A percentile compares a stretch with the other conserved stretches of the same genome.
Evolutionary conservation across 2,797 vertebrate genomes (phyloP).

Genomic region (Protosalanx chinensis): DNA sequence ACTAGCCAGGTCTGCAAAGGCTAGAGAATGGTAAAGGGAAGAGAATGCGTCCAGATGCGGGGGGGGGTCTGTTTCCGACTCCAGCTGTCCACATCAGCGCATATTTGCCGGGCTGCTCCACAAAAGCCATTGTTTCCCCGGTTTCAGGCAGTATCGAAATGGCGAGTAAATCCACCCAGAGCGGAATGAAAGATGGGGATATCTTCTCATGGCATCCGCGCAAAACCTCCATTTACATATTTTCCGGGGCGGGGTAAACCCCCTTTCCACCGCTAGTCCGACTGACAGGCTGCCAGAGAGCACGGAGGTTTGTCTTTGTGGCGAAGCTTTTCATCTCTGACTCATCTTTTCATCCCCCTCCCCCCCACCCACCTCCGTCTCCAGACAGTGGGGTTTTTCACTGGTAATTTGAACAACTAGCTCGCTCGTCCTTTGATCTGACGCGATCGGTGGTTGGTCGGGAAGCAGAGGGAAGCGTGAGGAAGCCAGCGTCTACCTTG

Average conservation of each 20-base stretch:
- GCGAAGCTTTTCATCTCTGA: conserved; percentile 14
- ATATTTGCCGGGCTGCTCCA: too few species aligned
- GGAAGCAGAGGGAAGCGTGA: background rate
- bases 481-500: background rate
- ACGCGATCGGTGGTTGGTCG: conserved; percentile 34
- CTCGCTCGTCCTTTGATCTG: conserved; percentile 33
- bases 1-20: too few species aligned
- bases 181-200: conserved; percentile 31
- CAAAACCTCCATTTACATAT: conserved; percentile 50
- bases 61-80: too few species aligned
- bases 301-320: conserved; percentile 4
- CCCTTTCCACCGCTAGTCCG: conserved; percentile 23
- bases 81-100: too few species aligned
- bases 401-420: conserved; percentile 37
- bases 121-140: too few species aligned
- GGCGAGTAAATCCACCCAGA: conserved; percentile 19
- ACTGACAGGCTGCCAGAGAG: conserved; percentile 25
- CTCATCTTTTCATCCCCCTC: conserved; percentile 3
- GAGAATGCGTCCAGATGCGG: too few species aligned
- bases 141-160: background rate
- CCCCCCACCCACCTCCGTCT: background rate
- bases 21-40: too few species aligned
- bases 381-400: conserved; percentile 6
- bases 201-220: conserved; percentile 21
- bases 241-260: conserved; percentile 32